These are phyloP conservation scores for Ornithoptera priamus DNA, from an alignment of 2,888 invertebrate species.

Conservation along the genomic window DNA sequence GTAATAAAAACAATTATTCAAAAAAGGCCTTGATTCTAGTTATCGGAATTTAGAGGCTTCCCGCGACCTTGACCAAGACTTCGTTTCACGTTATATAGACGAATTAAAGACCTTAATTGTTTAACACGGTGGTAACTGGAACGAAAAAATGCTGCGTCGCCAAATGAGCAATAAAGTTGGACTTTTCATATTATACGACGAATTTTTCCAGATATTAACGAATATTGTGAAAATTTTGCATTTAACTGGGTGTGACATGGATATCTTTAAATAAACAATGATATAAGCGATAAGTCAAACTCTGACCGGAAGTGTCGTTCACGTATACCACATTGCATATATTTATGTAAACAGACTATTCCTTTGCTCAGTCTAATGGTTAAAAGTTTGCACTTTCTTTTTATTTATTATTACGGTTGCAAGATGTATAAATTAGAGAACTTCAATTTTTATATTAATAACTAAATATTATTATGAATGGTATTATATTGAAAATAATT, in stretches of 20 bases:
- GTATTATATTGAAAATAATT: too few species aligned
- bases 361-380: slow-evolving; percentile 3
- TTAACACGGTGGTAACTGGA: too few species aligned
- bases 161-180: too few species aligned
- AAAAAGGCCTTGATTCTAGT: not conserved
- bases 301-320: slow-evolving; percentile 16
- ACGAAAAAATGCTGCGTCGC: too few species aligned
- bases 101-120: not conserved
- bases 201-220: not conserved
- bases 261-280: slow-evolving; percentile 11
- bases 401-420: not conserved
- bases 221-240: not conserved
- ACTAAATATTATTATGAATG: not conserved
- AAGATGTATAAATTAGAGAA: not conserved
- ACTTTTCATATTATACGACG: not conserved
- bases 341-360: not conserved
- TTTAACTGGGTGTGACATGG: slow-evolving; percentile 2
- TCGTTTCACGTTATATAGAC: not conserved
- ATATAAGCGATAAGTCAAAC: slow-evolving; percentile 11
- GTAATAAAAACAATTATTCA: not conserved
- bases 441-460: not conserved
- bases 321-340: not conserved
- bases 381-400: slow-evolving; percentile 19
- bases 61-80: not conserved
- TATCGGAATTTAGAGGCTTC: not conserved